phyloP scores from a whole-genome alignment of 1,140 invertebrate genomes.

The Aphis gossypii region DNA sequence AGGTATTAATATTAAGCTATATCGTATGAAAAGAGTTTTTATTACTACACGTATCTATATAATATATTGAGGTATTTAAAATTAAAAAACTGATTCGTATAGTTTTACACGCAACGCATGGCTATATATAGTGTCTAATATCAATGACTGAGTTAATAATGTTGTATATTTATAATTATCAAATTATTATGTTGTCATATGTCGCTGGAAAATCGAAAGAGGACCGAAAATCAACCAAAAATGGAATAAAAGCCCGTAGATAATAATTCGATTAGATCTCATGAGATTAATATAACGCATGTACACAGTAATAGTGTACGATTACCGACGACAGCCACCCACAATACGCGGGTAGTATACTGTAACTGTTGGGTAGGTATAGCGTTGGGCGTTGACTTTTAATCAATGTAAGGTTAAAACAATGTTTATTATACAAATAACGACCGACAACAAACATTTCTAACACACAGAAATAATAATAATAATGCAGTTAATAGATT shows the following conservation, averaged over 20 bases:
- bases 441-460: not conserved
- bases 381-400: not conserved
- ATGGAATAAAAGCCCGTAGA: not conserved
- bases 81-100: not conserved
- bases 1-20: not conserved
- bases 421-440: constrained; percentile 31
- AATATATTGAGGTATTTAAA: not conserved
- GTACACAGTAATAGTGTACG: not conserved
- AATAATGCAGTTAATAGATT: not conserved
- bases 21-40: not conserved
- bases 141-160: not conserved
- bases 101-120: not conserved
- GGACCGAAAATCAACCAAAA: not conserved
- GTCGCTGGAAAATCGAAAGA: not conserved
- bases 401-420: constrained; percentile 40
- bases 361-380: not conserved
- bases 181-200: no score
- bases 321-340: not conserved
- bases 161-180: no score
- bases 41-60: not conserved
- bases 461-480: not conserved
- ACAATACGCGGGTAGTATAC: not conserved
- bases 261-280: not conserved
- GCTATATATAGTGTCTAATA: not conserved
- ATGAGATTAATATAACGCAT: not conserved